Evolutionary conservation across 2,888 invertebrate species (phyloP).

Genomic region (Latheticus oryzae): DNA sequence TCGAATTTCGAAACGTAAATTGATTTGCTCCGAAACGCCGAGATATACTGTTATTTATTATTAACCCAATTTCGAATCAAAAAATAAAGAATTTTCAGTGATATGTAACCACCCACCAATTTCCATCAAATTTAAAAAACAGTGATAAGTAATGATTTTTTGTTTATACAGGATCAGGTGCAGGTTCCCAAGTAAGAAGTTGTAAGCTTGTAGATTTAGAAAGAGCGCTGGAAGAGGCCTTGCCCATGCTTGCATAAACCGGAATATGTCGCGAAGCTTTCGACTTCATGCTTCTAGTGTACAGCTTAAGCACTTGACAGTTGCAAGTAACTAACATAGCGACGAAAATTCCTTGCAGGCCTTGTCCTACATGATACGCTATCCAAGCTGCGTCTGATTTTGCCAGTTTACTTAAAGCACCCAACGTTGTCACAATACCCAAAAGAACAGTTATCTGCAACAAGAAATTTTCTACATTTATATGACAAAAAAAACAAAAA

Average conservation of each 20-base stretch:
- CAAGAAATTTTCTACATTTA: too few species aligned
- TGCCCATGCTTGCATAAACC: constrained; percentile 52
- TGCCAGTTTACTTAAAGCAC: constrained; percentile 62
- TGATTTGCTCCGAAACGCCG: too few species aligned
- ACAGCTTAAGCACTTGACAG: constrained; percentile 67
- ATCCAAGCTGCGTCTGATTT: constrained; percentile 64
- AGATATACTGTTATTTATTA: too few species aligned
- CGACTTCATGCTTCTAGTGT: constrained; percentile 59
- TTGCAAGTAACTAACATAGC: constrained; percentile 74
- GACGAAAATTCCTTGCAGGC: constrained; percentile 72
- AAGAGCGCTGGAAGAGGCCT: constrained; percentile 52
- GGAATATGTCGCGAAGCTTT: constrained; percentile 51
- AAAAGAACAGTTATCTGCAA: constrained; percentile 64
- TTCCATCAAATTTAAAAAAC: too few species aligned
- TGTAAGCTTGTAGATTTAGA: constrained; percentile 65
- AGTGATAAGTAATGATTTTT: too few species aligned
- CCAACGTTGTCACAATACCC: constrained; percentile 61
- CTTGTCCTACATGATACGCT: constrained; percentile 66
- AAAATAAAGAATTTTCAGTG: too few species aligned
- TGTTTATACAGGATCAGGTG: constrained; percentile 63
- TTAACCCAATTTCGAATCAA: too few species aligned
- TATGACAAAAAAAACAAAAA: too few species aligned
- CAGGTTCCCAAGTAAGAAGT: constrained; percentile 64
- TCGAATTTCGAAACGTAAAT: too few species aligned
- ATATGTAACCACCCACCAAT: too few species aligned